These are phyloP conservation scores for Melanchra persicariae DNA, from an alignment of 2,888 invertebrate species.

Conservation along the genomic window DNA sequence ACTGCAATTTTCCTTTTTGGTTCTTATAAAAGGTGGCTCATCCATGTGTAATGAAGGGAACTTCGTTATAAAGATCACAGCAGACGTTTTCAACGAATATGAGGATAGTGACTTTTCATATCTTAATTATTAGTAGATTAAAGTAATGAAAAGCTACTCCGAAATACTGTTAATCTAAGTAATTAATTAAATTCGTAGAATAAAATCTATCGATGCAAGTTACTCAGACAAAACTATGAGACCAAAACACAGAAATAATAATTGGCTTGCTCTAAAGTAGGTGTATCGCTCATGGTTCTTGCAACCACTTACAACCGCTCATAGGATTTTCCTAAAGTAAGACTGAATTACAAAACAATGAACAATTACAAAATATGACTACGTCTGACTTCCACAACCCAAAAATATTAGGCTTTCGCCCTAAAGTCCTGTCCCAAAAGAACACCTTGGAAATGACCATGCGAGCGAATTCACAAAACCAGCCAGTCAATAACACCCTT, in stretches of 20 bases:
- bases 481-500: not conserved
- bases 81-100: not conserved
- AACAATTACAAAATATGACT: not conserved
- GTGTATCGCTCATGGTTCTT: not conserved
- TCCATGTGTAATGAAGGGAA: conserved; percentile 5
- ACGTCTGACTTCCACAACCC: not conserved
- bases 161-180: not conserved
- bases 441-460: not conserved
- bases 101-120: not conserved
- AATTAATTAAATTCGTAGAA: not conserved
- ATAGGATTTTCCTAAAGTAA: too few relatives aligned
- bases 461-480: not conserved
- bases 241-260: not conserved
- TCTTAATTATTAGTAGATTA: too few relatives aligned
- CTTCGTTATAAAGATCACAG: not conserved
- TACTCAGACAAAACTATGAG: too few relatives aligned
- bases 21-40: not conserved
- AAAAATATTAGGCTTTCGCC: not conserved
- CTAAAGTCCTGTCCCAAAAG: not conserved
- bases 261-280: not conserved
- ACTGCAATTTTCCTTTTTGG: not conserved
- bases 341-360: too few relatives aligned
- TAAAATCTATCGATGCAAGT: too few relatives aligned
- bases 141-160: not conserved
- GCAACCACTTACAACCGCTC: too few relatives aligned